Evolutionary conservation across 1,140 invertebrate species (phyloP), one percentile per base, ranked within the genome.

Genomic region (Lerema accius): DNA sequence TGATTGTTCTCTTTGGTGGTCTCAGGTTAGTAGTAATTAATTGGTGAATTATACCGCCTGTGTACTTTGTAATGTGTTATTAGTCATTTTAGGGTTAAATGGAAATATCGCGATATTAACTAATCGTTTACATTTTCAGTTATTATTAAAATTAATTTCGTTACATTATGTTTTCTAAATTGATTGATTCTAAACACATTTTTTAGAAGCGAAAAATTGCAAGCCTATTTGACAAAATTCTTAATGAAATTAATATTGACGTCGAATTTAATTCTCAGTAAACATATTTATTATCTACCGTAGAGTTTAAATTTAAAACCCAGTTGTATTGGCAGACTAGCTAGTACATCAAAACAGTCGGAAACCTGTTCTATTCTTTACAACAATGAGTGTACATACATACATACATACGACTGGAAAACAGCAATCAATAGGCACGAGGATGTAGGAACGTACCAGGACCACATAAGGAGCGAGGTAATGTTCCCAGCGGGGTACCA

Each of bases 1-100:
- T 23, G 53, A 32, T 56, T 56, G 53, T 45, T 23, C 53, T 17
- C 53, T 56, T 56, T 16, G 53, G 53, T 56, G 53, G n/a, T n/a
- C n/a, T n/a, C n/a, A 3, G 6, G 2, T 23, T 3, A 23, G 6
- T 23, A 23, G 3, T 32, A 32, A 32, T 32, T 4, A 9, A 32
- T 32, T 32, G 28, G 3, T 32, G 3, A 32, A 32, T 32, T 7
- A 32, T 3, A 23, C 19, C n/a, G n/a, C n/a, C n/a, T n/a, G n/a
- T n/a, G 6, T 23, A 23, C 6, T 23, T 23, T 4, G 4, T 32
- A 4, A 32, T 32, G 3, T 32, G 6, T 7, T n/a, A n/a, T 23
- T 40, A 1, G 3, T 40, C 39, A 0, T 40, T 7, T 11, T 11
- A 40, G 11, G 4, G 4, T n/a, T n/a, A n/a, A n/a, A n/a, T n/a